Base-by-base conservation (phyloP, 1,140 invertebrate species). In the Ditylenchus dipsaci region DNA sequence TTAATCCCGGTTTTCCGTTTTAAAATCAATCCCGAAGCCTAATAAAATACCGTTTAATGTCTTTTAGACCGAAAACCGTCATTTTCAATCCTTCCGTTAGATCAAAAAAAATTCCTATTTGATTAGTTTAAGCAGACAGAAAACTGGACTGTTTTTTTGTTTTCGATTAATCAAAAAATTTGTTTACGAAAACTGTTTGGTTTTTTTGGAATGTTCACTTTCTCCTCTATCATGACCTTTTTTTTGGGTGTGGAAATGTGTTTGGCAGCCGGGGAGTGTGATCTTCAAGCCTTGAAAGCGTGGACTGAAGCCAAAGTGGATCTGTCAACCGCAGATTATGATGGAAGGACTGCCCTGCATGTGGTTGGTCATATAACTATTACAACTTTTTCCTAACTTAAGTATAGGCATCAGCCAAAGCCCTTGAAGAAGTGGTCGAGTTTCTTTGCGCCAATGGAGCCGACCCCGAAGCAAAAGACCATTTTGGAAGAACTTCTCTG, bases 341-440 rank as follows among this genome's bases (percentile, higher is more conserved):
- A 78, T 23, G 76, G 78, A 17, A 61, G 82, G 21, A 83, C 80
- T 0, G 80, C 80, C 1, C 65, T 82, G 1, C 81, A 83, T 69
- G 73, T 83, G 63, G 79, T 82, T 43, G 64, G 73, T 67, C 23
- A 69, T 5, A 7, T 5, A 17, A 62, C 27, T 1, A 27, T 23
- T 62, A 30, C 9, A 1, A 65, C 45, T 30, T 11, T 65, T 65
- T n/a, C n/a, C 21, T 43, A 11, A 21, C 17, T 72, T 15, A 19
- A n/a, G 19, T 38, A 5, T 17, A 75, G 73, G 67, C 75, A 9
- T 63, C 63, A n/a, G 49, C 29, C 0, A 59, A 60, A 5, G 77
- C 69, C 8, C 26, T 73, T 19, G 56, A 69, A 5, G 29, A 62
- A 45, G 47, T 79, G 27, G 68, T 71, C 23, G 56, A 38, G 38